These are phyloP conservation scores for Pipistrellus nathusii DNA, from an alignment of 2,797 vertebrate species.

Conservation along the genomic window DNA sequence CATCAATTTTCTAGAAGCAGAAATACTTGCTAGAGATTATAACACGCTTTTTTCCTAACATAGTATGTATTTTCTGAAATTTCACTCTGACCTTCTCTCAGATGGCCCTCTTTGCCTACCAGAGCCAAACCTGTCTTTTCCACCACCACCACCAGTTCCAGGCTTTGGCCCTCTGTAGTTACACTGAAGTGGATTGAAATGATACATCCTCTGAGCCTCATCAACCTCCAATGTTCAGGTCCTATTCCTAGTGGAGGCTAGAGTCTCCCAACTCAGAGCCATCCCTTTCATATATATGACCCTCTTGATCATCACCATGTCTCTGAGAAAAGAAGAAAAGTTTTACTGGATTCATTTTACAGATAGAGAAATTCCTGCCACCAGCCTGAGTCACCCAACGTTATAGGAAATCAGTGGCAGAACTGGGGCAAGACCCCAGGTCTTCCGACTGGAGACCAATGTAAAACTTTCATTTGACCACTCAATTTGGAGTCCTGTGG, in stretches of 20 bases:
- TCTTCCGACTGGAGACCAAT: slow-evolving; percentile 24
- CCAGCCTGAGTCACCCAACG: not conserved
- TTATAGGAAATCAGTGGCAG: slow-evolving; percentile 35
- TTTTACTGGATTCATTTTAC: slow-evolving; percentile 56
- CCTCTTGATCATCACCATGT: not conserved
- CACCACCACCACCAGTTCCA: not conserved
- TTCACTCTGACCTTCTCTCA: not conserved
- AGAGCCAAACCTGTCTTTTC: slow-evolving; percentile 27
- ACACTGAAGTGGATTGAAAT: slow-evolving; percentile 46
- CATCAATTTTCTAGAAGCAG: slow-evolving; percentile 63
- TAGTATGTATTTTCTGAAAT: slow-evolving; percentile 5
- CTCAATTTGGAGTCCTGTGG: slow-evolving; percentile 13
- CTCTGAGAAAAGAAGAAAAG: slow-evolving; percentile 2
- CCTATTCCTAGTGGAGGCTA: slow-evolving; percentile 30
- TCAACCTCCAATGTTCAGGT: not conserved
- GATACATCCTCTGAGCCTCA: not conserved
- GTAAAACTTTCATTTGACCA: slow-evolving; percentile 27
- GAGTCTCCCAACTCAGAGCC: not conserved
- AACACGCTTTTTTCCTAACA: slow-evolving; percentile 1
- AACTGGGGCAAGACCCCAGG: slow-evolving; percentile 37
- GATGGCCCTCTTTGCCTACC: not conserved
- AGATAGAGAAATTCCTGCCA: slow-evolving; percentile 43
- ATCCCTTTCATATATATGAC: not conserved
- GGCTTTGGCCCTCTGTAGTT: not conserved
- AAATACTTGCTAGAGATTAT: slow-evolving; percentile 42